These are phyloP conservation scores for Rattus rattus DNA, from an alignment of 2,113 vertebrate genomes.

Conservation along the genomic window DNA sequence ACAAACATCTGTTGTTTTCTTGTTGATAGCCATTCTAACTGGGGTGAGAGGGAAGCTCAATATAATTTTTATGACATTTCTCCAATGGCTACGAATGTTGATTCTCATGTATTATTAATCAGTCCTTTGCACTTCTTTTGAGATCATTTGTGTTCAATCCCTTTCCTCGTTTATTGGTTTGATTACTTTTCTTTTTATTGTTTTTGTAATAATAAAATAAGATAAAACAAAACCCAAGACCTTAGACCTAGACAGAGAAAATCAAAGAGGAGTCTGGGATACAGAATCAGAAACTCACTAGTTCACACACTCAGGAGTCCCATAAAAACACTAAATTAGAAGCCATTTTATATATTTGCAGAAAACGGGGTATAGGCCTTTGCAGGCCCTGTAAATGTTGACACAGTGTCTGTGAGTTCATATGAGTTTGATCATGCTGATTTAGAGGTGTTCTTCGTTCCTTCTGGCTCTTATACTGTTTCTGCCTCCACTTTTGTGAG, in stretches of 20 bases:
- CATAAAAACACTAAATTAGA: neutral
- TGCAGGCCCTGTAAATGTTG: neutral
- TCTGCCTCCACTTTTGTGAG: neutral
- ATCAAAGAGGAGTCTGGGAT: neutral
- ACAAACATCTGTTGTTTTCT: neutral
- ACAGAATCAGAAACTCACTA: neutral
- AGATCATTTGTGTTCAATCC: neutral
- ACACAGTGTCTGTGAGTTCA: neutral
- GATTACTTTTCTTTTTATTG: too few relatives aligned
- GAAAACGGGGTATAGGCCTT: neutral
- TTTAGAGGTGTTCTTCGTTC: neutral
- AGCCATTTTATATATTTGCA: neutral
- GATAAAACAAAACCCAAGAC: neutral
- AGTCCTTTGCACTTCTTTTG: neutral
- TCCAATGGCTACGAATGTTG: neutral
- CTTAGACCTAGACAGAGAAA: neutral
- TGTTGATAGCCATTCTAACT: neutral
- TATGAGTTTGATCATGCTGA: neutral
- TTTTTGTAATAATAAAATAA: neutral
- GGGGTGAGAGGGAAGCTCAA: neutral
- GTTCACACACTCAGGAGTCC: neutral
- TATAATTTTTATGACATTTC: neutral
- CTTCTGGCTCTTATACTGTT: neutral
- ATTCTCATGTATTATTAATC: neutral
- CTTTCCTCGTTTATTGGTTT: neutral